These are phyloP conservation scores for Amniataba percoides DNA, from an alignment of 2,797 vertebrate species.

Conservation along the genomic window DNA sequence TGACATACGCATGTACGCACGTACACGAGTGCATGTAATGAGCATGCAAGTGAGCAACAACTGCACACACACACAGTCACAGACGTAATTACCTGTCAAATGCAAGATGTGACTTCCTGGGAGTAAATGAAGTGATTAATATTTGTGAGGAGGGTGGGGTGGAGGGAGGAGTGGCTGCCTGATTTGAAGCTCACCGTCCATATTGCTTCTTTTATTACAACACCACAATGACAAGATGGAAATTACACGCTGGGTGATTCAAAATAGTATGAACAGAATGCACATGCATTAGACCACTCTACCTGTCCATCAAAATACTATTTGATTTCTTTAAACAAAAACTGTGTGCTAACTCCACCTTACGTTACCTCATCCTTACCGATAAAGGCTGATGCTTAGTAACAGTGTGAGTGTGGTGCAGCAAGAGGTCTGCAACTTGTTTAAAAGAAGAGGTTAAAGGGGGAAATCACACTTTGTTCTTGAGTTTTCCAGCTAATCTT, in stretches of 20 bases:
- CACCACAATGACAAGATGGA: constrained; percentile 53
- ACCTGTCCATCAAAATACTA: background rate
- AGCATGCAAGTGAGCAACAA: constrained; percentile 1
- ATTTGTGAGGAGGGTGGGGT: constrained; percentile 51
- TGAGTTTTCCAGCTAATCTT: background rate
- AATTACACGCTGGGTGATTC: constrained; percentile 46
- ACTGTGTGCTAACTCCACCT: constrained; percentile 31
- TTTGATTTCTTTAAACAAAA: constrained; percentile 33
- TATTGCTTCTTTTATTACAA: constrained; percentile 62
- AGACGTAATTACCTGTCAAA: constrained; percentile 80
- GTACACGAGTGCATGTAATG: background rate
- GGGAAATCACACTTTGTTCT: constrained; percentile 7
- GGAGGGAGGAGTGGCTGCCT: constrained; percentile 16
- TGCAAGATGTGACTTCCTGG: constrained; percentile 70
- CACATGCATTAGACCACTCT: constrained; percentile 5
- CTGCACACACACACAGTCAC: constrained; percentile 7
- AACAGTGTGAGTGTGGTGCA: constrained; percentile 6
- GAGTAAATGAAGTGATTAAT: constrained; percentile 81
- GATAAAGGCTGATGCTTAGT: constrained; percentile 10
- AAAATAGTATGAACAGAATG: constrained; percentile 26
- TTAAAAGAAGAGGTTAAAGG: background rate
- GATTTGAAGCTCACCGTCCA: constrained; percentile 67
- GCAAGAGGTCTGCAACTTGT: constrained; percentile 4
- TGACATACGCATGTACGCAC: constrained; percentile 7
- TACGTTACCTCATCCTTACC: background rate